These are phyloP conservation scores for Myanophis thanlyinensis DNA, from an alignment of 2,113 vertebrate genomes.

Conservation along the genomic window DNA sequence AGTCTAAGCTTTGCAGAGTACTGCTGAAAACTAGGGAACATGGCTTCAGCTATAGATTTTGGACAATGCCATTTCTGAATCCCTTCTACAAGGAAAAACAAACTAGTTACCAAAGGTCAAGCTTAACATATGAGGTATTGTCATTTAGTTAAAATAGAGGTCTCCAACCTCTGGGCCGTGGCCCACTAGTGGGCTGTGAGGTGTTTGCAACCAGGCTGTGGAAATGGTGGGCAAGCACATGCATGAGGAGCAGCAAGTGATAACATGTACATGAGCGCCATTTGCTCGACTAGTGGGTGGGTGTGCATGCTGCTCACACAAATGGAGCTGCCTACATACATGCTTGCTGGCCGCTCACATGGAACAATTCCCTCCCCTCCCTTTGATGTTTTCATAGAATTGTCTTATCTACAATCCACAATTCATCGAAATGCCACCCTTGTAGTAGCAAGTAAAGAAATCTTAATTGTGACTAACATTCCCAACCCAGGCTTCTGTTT, in stretches of 20 bases:
- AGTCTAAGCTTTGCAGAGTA: neutral
- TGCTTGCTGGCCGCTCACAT: neutral
- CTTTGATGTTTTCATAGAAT: neutral
- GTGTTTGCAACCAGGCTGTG: neutral
- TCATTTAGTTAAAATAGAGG: neutral
- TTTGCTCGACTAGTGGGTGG: neutral
- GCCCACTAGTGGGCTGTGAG: neutral
- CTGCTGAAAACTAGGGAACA: neutral
- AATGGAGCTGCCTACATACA: neutral
- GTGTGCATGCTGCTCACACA: neutral
- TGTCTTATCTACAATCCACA: neutral
- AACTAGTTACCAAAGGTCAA: neutral
- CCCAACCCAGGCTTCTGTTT: neutral
- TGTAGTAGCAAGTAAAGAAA: neutral
- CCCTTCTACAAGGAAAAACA: neutral
- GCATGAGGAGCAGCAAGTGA: neutral
- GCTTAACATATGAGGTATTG: neutral
- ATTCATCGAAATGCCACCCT: neutral
- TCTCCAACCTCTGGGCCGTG: neutral
- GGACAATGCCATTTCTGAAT: neutral
- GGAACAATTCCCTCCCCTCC: neutral
- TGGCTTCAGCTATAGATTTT: neutral
- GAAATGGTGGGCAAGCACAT: neutral
- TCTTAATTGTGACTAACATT: neutral
- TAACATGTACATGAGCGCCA: neutral